Percentiles rank a stretch among this genome's conserved stretches.
phyloP scores from a whole-genome alignment of 2,797 vertebrate genomes.

The Lophius americanus region DNA sequence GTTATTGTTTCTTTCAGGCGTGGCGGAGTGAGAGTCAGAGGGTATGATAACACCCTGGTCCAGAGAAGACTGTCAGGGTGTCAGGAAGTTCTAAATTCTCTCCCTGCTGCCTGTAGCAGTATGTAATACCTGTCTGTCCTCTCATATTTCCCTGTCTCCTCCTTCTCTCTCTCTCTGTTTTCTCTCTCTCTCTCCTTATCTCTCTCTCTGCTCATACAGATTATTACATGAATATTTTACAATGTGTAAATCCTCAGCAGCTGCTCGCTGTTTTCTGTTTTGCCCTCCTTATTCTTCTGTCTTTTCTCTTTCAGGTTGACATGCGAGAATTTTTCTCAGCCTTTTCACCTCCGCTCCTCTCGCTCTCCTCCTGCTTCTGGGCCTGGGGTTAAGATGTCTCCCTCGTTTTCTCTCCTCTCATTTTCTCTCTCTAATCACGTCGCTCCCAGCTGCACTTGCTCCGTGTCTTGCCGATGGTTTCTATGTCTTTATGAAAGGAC shows the following conservation, averaged over 20 bases:
- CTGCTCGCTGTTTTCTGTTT: constrained; percentile 58
- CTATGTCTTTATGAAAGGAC: constrained; percentile 61
- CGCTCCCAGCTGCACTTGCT: constrained; percentile 51
- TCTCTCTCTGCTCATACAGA: constrained; percentile 47
- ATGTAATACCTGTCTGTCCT: constrained; percentile 38
- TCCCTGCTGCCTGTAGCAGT: constrained; percentile 41
- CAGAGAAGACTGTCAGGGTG: constrained; percentile 45
- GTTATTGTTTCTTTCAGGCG: constrained; percentile 49
- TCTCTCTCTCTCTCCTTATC: constrained; percentile 9
- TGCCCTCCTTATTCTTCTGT: constrained; percentile 46
- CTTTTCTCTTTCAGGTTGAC: constrained; percentile 60
- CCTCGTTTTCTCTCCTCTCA: constrained; percentile 35
- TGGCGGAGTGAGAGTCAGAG: constrained; percentile 27
- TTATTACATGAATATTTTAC: constrained; percentile 77
- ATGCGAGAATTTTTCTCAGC: constrained; percentile 53
- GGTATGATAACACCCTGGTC: constrained; percentile 30
- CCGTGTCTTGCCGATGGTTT: constrained; percentile 65
- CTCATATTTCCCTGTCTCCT: constrained; percentile 15
- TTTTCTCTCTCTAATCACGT: constrained; percentile 62
- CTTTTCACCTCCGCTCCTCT: constrained; percentile 54
- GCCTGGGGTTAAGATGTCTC: constrained; percentile 56
- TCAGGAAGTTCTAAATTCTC: constrained; percentile 30
- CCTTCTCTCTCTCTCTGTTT: constrained; percentile 17
- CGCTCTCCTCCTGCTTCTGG: constrained; percentile 41
- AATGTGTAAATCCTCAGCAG: constrained; percentile 73